Evolutionary conservation across 2,113 vertebrate species (phyloP), one percentile per base, ranked within the genome.

Genomic region (Prunella himalayana): DNA sequence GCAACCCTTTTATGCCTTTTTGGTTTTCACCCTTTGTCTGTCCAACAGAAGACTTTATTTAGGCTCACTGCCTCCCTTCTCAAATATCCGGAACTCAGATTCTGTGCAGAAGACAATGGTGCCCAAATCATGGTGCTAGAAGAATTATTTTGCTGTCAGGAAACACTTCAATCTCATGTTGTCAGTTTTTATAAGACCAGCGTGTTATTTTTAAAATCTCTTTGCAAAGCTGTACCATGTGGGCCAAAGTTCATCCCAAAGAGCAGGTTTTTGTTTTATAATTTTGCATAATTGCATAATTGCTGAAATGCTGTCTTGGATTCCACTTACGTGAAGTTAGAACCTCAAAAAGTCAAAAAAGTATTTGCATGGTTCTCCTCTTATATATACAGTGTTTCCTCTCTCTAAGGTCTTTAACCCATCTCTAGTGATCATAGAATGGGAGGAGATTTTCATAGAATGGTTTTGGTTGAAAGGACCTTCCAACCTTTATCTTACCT

Each of bases 31-130:
- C 25, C 96, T 92, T 98, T 98, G 97, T 98, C 75, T 54, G 11
- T 44, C 13, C 22, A 97, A 98, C 91, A 98, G 96, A 97, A 93
- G 97, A 97, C 91, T 95, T 96, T 94, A 96, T 94, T 96, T 97
- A 97, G 93, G 95, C 80, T 94, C 93, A 78, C 27, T 50, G 86
- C 75, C 68, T 95, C 96, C 83, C 92, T 91, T 89, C 90, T 89
- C 75, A 86, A 92, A 93, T 75, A 68, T 71, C 65, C 73, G 14
- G 91, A 94, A 93, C 90, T 73, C 49, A 5, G 79, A 86, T 76
- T 83, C 90, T 82, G 78, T 86, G 79, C 65, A 33, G 65, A 89
- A 88, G 78, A 92, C 90, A 95, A 91, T 76, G 90, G 87, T 90
- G 90, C 80, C 76, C 56, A 88, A 90, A 82, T 82, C 82, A 81